Evolutionary conservation across 2,888 invertebrate genomes (phyloP), one percentile per base, ranked within the genome.

Genomic region (Brassicogethes aeneus): DNA sequence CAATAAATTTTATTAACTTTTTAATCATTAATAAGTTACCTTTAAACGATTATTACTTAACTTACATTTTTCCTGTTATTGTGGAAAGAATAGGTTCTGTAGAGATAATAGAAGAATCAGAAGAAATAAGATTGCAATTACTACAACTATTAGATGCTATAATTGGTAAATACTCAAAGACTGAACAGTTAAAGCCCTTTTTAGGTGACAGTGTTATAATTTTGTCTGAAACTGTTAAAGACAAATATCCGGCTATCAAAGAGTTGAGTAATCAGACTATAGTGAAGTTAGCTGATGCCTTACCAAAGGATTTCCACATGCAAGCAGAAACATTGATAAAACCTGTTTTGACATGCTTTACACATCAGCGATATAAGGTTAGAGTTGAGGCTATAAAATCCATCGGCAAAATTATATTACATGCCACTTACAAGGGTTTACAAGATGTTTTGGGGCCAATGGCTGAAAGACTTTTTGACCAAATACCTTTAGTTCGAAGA

Each of bases 381-480:
- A 72, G 94, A 43, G 76, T 83, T 10, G 76, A 80, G 31, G 80
- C 85, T 12, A 70, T 93, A 8, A 75, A 75, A 61, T 81, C 88
- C 34, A 76, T 91, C 47, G 77, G 77, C 37, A 73, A 75, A 23
- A 70, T 77, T 42, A 73, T 87, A 12, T 69, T 82, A 50, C 77
- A 83, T 50, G 59, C 73, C 34, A 61, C 65, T 30, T 61, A 60
- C 43, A 64, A 65, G 46, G 64, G 49, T 15, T 48, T 69, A 7
- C 81, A 87, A 45, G 71, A 82, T 40, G 80, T 85, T 1, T 74
- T 87, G 15, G 79, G 78, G 1, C 84, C 87, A n/a, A 72, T 94
- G 62, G 90, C 90, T 0, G 90, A 91, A 55, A 75, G 87, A 52
- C 65, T 93, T 2, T 93, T 94, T 73, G 94, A 95, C 70, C 80